These are phyloP conservation scores for Gonatopus flavifemur DNA, from an alignment of 1,140 invertebrate species.

Conservation along the genomic window DNA sequence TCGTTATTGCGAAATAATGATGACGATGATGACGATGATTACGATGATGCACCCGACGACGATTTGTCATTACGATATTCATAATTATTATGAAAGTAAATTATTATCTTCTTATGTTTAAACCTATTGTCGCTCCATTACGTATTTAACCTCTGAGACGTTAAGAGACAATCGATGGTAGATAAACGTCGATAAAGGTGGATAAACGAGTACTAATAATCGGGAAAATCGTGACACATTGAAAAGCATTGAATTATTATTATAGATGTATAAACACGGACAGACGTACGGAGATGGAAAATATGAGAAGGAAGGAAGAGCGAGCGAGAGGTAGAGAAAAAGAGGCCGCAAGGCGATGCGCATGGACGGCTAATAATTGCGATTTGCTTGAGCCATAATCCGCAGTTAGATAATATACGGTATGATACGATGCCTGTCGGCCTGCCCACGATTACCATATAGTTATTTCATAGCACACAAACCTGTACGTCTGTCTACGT, in stretches of 20 bases:
- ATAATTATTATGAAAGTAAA: too few relatives aligned
- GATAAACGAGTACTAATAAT: constrained; percentile 38
- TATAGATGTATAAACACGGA: constrained; percentile 21
- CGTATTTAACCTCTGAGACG: too few relatives aligned
- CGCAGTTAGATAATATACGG: constrained; percentile 46
- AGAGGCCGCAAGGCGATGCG: constrained; percentile 21
- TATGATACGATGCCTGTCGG: constrained; percentile 38
- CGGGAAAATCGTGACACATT: constrained; percentile 45
- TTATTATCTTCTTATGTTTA: too few relatives aligned
- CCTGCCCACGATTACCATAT: constrained; percentile 26
- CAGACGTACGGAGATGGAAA: not conserved
- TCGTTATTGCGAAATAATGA: too few relatives aligned
- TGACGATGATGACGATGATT: too few relatives aligned
- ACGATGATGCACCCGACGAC: too few relatives aligned
- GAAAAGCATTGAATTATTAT: constrained; percentile 53
- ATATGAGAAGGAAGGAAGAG: not conserved
- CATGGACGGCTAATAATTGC: constrained; percentile 46
- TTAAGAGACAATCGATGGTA: too few relatives aligned
- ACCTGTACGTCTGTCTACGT: constrained; percentile 2
- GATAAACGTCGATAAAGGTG: constrained; percentile 9
- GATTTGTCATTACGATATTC: too few relatives aligned
- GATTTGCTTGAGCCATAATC: constrained; percentile 38
- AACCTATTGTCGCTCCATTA: too few relatives aligned
- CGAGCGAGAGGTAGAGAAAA: not conserved
- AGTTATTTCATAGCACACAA: constrained; percentile 3